phyloP scores from a whole-genome alignment of 2,888 invertebrate genomes.

The Dryococelus australis region DNA sequence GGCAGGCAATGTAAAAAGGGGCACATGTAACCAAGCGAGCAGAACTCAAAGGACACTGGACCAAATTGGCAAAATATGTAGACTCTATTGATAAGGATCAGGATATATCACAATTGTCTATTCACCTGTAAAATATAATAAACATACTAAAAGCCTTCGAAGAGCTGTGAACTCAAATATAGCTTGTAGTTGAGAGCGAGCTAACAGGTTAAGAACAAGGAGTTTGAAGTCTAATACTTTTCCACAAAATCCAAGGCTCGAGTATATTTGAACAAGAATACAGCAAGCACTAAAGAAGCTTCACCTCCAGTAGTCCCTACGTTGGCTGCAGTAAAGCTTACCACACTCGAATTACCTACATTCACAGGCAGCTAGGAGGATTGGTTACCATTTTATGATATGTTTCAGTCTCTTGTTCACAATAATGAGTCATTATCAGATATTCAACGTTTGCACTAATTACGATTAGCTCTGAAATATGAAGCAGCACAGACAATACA shows the following conservation, averaged over 20 bases:
- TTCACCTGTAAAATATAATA: neutral
- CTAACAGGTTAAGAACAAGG: neutral
- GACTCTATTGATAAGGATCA: neutral
- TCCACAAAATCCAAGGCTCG: neutral
- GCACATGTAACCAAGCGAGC: neutral
- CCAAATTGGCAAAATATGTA: neutral
- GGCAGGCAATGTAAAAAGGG: neutral
- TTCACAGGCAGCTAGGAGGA: neutral
- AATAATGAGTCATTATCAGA: neutral
- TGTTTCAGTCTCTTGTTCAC: neutral
- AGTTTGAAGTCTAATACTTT: neutral
- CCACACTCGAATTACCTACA: neutral
- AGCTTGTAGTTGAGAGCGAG: neutral
- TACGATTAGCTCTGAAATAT: neutral
- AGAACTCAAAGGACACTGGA: neutral
- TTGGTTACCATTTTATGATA: neutral
- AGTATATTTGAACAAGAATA: neutral
- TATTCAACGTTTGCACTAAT: neutral
- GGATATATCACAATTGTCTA: neutral
- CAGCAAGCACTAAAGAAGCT: neutral
- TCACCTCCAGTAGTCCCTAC: neutral
- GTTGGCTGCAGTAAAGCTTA: neutral
- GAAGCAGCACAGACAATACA: neutral
- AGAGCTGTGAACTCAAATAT: neutral
- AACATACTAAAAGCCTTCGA: neutral